Conservation (phyloP, 2,797 vertebrate genomes). For the Saguinus oedipus region DNA sequence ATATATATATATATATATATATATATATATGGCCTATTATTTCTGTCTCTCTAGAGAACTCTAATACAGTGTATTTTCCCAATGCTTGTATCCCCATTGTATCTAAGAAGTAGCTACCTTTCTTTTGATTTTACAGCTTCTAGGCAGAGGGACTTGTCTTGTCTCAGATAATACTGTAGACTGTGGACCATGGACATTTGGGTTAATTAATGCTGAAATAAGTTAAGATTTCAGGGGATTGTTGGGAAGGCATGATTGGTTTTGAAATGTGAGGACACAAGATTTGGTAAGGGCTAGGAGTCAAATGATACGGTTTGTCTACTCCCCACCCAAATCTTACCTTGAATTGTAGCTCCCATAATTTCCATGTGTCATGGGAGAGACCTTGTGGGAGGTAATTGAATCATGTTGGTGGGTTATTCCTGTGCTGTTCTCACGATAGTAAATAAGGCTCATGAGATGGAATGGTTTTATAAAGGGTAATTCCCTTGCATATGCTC, state of each 20-base stretch:
- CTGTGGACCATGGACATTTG: background rate
- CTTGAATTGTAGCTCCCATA: background rate
- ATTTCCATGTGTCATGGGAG: background rate
- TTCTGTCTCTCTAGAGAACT: background rate
- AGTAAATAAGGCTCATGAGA: too few relatives aligned
- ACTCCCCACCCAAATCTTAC: background rate
- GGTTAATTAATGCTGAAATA: background rate
- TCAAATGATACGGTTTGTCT: background rate
- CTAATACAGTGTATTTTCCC: background rate
- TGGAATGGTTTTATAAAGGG: too few relatives aligned
- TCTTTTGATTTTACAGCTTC: background rate
- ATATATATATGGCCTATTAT: too few relatives aligned
- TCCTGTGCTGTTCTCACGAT: too few relatives aligned
- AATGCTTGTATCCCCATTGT: background rate
- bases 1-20: too few relatives aligned
- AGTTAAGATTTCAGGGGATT: background rate
- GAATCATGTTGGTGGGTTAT: too few relatives aligned
- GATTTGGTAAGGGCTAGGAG: background rate
- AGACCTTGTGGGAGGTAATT: background rate
- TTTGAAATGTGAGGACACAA: background rate
- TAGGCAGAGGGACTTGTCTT: background rate
- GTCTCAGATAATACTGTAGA: background rate
- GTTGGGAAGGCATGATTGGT: background rate
- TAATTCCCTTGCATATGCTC: too few relatives aligned
- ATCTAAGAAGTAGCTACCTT: background rate